Percentiles rank a stretch among this genome's conserved stretches.
These are phyloP conservation scores for Helarctos malayanus DNA, from an alignment of 2,797 vertebrate genomes.

Conservation along the genomic window DNA sequence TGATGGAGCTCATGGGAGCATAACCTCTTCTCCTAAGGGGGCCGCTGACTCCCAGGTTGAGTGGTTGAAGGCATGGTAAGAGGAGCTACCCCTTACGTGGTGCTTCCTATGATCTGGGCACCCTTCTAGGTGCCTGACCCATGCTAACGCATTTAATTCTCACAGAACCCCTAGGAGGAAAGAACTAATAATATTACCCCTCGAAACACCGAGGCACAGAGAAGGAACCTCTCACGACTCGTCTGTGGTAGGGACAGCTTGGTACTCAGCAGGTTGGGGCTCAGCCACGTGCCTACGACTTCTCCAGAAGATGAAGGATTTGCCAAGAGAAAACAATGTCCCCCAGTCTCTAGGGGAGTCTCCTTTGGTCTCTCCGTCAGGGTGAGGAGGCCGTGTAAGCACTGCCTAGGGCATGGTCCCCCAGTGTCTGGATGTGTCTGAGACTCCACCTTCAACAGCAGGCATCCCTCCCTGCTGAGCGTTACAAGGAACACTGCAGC, in stretches of 20 bases:
- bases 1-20: not conserved
- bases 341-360: not conserved
- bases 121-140: not conserved
- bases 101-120: not conserved
- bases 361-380: not conserved
- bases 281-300: not conserved
- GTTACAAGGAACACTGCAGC: not conserved
- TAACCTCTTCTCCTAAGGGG: not conserved
- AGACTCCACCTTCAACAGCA: not conserved
- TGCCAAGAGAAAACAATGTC: not conserved
- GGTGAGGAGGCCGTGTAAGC: not conserved
- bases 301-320: not conserved
- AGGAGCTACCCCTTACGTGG: not conserved
- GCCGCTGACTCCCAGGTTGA: not conserved
- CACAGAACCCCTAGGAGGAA: not conserved
- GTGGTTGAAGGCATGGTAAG: not conserved
- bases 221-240: not conserved
- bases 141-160: not conserved
- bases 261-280: not conserved
- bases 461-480: not conserved
- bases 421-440: not conserved
- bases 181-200: not conserved
- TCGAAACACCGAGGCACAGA: constrained; percentile 3
- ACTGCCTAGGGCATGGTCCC: not conserved
- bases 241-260: not conserved